Evolutionary conservation across 2,113 vertebrate genomes (phyloP).

Genomic region (Tympanuchus pallidicinctus): DNA sequence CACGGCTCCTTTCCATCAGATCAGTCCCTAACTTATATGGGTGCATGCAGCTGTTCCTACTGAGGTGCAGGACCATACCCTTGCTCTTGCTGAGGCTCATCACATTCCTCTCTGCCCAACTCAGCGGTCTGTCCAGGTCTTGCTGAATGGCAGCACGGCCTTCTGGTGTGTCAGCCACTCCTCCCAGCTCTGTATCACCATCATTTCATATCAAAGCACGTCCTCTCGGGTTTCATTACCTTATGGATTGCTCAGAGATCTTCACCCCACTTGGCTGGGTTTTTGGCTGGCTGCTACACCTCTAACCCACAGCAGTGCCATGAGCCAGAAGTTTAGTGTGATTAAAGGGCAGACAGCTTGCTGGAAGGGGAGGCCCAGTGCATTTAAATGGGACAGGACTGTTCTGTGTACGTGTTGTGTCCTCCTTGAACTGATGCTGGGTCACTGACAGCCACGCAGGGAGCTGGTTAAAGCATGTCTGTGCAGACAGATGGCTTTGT

Average conservation of each 20-base stretch:
- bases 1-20: no score
- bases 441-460: fast-evolving
- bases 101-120: no score
- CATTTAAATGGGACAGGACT: neutral
- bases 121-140: no score
- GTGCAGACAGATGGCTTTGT: neutral
- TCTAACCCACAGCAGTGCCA: neutral
- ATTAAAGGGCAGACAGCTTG: neutral
- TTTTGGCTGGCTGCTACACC: neutral
- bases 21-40: no score
- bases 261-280: neutral
- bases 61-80: no score
- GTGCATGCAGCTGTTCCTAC: no score
- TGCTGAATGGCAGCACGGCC: no score
- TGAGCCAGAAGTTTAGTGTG: fast-evolving
- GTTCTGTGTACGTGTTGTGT: neutral
- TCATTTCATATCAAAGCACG: no score
- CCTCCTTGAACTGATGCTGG: neutral
- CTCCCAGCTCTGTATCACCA: no score
- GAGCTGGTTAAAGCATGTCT: neutral
- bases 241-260: neutral
- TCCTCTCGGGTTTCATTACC: neutral
- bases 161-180: no score
- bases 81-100: no score
- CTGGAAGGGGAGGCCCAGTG: neutral